Base-by-base conservation (phyloP, 30 jellyfish, hydroid and myxozoan species). In the Sanderia malayensis region DNA sequence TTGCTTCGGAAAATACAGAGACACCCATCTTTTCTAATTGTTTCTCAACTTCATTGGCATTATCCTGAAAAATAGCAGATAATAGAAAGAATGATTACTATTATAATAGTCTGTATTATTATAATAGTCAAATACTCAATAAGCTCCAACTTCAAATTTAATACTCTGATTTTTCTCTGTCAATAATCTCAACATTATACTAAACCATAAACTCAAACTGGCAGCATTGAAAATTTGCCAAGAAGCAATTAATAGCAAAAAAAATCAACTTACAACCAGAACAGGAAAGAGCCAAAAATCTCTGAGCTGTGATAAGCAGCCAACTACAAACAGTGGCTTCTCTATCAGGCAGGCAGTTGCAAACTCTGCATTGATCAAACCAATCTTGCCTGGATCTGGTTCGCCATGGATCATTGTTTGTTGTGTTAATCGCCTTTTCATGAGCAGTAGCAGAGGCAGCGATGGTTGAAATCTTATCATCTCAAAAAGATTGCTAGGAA, bases 261-360 rank as follows among this genome's bases (percentile, higher is more conserved):
- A 46, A 2, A 15, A 0, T 0, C 9, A 19, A 18, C 93, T 70
- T 57, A 81, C 93, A 80, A 81, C 93, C 30, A 81, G 82, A 28
- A 81, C 73, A 17, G 93, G 93, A 71, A 68, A 81, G 47, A 81
- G 79, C 93, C 93, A 81, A 37, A 65, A 70, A 46, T 81, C 80
- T 46, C 82, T 70, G 26, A 70, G 21, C 57, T 81, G 72, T 31
- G 84, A 65, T 34, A 67, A 31, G 21, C 80, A 81, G 1, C 93
- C 93, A 30, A 70, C 70, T 2, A 81, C 78, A 71, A 28, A 70
- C 1, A 67, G 66, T 34, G 80, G 84, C 24, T 81, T 46, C 22
- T 65, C 84, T 19, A 44, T 57, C 59, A 81, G 77, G 44, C 34
- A 1, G 2, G 67, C 55, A 15, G 67, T 28, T 18, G 71, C 73